Percentiles rank a stretch among this genome's conserved stretches.
These are phyloP conservation scores for Pammene aurita DNA, from an alignment of 2,888 invertebrate genomes.

Conservation along the genomic window DNA sequence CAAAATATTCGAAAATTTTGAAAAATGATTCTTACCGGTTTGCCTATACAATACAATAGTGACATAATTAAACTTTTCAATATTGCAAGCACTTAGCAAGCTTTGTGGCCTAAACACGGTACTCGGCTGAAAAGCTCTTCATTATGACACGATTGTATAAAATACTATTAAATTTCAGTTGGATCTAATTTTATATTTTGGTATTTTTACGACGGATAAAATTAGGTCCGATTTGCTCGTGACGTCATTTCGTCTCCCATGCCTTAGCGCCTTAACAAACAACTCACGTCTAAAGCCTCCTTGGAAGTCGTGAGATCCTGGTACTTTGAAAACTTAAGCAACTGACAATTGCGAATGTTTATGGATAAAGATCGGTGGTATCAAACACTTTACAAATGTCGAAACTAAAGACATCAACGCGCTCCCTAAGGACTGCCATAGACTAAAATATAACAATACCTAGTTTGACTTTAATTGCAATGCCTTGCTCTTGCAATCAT, in stretches of 20 bases:
- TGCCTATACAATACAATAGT: no score
- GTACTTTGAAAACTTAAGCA: constrained; percentile 1
- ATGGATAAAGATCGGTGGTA: not conserved
- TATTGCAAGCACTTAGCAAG: no score
- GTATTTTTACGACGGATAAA: not conserved
- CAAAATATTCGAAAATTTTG: no score
- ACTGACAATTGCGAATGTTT: constrained; percentile 1
- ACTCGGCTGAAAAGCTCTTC: no score
- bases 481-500: no score
- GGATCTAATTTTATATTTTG: not conserved
- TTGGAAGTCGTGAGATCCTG: constrained; percentile 19
- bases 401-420: constrained; percentile 12
- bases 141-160: no score
- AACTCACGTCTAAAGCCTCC: constrained; percentile 9
- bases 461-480: no score
- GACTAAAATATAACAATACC: no score
- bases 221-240: constrained; percentile 13
- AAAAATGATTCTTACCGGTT: no score
- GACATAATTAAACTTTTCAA: no score
- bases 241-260: constrained; percentile 9
- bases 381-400: no score
- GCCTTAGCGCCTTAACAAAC: constrained; percentile 2
- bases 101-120: no score
- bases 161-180: not conserved
- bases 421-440: not conserved